phyloP scores from a whole-genome alignment of 2,797 vertebrate genomes.

The Bryconaethiops microstoma region DNA sequence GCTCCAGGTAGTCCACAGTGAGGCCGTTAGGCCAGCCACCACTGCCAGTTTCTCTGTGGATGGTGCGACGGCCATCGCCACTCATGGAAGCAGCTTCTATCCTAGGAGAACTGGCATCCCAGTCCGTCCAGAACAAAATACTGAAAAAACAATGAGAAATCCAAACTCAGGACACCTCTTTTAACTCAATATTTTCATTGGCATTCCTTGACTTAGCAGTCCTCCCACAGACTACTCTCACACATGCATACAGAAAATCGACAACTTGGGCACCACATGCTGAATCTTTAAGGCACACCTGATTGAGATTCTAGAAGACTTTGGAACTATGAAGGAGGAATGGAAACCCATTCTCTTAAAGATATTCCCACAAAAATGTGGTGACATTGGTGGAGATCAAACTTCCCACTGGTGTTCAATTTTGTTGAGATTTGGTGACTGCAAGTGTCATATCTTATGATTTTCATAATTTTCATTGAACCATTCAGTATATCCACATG shows the following conservation, averaged over 20 bases:
- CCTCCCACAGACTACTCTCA: not conserved
- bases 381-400: no score
- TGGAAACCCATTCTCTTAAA: no score
- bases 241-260: not conserved
- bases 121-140: constrained; percentile 98
- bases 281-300: no score
- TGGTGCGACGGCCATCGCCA: constrained; percentile 88
- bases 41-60: constrained; percentile 92
- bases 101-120: constrained; percentile 93
- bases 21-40: constrained; percentile 98
- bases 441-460: no score
- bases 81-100: constrained; percentile 98
- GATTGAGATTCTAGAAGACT: no score
- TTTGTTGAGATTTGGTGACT: no score
- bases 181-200: not conserved
- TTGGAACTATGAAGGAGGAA: no score
- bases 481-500: no score
- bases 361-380: no score
- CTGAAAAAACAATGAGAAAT: constrained; percentile 64
- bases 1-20: constrained; percentile 96
- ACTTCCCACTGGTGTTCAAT: no score
- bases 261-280: no score
- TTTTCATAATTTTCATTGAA: no score
- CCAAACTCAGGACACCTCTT: not conserved
- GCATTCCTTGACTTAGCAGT: not conserved